phyloP scores from a whole-genome alignment of 2,888 invertebrate species.

The Beris morrisii region DNA sequence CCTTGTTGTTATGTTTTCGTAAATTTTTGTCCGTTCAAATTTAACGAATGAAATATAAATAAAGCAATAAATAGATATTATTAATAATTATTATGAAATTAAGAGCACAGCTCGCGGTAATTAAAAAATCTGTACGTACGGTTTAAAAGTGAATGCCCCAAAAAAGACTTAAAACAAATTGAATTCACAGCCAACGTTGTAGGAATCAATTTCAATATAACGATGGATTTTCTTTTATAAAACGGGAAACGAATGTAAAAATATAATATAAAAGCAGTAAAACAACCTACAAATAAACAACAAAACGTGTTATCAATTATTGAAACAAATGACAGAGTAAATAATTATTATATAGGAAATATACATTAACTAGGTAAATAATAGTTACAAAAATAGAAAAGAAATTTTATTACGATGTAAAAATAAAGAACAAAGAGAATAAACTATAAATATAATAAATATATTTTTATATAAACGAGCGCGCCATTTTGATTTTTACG shows the following conservation, averaged over 20 bases:
- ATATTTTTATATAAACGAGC: conserved; percentile 25
- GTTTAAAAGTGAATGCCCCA: too few relatives aligned
- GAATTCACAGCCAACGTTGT: too few relatives aligned
- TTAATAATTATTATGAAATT: conserved; percentile 17
- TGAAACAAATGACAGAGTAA: conserved; percentile 9
- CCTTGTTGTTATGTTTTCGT: conserved; percentile 29
- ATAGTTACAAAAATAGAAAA: conserved; percentile 27
- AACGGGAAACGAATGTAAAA: too few relatives aligned
- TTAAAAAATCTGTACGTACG: too few relatives aligned
- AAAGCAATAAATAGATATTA: conserved; percentile 29
- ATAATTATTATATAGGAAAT: conserved; percentile 13
- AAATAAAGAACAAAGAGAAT: conserved; percentile 3
- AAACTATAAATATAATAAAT: conserved; percentile 29
- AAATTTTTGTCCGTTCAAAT: conserved; percentile 18
- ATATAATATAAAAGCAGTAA: too few relatives aligned
- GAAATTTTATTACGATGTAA: conserved; percentile 27
- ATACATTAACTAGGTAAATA: conserved; percentile 30
- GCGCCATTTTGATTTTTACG: conserved; percentile 31
- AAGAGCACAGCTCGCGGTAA: conserved; percentile 27
- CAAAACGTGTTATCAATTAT: too few relatives aligned
- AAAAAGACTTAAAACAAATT: too few relatives aligned
- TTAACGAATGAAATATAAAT: conserved; percentile 11
- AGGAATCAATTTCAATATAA: too few relatives aligned
- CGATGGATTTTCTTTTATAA: too few relatives aligned
- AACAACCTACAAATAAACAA: too few relatives aligned